Evolutionary conservation across 2,888 invertebrate genomes (phyloP).

Genomic region (Melanophora roralis): DNA sequence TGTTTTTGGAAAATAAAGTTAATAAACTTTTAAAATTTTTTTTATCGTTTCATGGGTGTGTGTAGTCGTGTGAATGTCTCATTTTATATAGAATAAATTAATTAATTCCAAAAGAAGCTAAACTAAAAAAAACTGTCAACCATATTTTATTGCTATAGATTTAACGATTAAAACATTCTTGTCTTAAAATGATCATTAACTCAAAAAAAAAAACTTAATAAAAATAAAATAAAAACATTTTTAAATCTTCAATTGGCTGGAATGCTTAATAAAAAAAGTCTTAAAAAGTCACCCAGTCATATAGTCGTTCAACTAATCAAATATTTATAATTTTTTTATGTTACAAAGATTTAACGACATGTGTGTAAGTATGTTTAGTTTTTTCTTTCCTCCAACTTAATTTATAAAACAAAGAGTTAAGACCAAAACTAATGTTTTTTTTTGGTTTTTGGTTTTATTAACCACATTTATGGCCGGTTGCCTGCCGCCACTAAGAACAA

Average conservation of each 20-base stretch:
- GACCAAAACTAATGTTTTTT: neutral
- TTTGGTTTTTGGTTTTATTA: neutral
- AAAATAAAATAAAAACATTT: conserved; percentile 10
- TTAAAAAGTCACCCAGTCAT: neutral
- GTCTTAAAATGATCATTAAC: neutral
- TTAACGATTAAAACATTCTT: conserved; percentile 29
- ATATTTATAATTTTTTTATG: conserved; percentile 29
- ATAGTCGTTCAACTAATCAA: neutral
- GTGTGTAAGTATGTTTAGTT: neutral
- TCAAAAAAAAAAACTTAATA: neutral
- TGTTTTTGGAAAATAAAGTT: too few relatives aligned
- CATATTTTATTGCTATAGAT: conserved; percentile 38
- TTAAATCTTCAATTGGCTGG: conserved; percentile 20
- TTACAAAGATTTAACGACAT: neutral
- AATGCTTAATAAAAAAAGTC: neutral
- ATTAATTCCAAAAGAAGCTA: neutral
- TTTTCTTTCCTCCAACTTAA: conserved; percentile 4
- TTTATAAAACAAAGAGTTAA: conserved; percentile 21
- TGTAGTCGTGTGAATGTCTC: neutral
- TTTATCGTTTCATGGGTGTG: neutral
- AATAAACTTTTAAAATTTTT: too few relatives aligned
- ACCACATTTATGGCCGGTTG: conserved; percentile 30
- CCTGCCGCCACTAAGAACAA: conserved; percentile 6
- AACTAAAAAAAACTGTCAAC: conserved; percentile 22
- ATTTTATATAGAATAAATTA: conserved; percentile 1